Base-by-base conservation (phyloP, 2,113 vertebrate species). In the Myotis yumanensis region DNA sequence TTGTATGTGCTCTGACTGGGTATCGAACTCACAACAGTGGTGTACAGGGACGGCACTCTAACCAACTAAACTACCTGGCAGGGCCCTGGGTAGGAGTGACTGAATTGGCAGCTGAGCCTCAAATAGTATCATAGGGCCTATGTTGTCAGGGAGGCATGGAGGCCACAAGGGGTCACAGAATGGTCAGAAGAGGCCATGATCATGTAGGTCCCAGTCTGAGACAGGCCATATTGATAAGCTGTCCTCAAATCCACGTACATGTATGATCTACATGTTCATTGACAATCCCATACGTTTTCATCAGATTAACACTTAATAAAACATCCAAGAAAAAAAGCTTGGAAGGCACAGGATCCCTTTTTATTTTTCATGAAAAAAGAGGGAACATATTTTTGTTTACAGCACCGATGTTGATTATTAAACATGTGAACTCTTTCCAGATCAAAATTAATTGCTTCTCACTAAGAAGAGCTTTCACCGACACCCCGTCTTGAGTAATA, bases 391-490 rank as follows among this genome's bases (percentile, higher is more conserved):
- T 69, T 69, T 69, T 35, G 7, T 69, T 69, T 52, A 52, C 18
- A 62, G 25, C 59, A 77, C 30, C 32, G 6, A 52, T 52, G 75
- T 77, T n/a, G 30, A 77, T 22, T 77, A 51, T 52, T 3, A 77
- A 52, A 96, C 68, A 86, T 40, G 16, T 59, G 20, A 94, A 94
- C 17, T 73, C 93, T 96, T 90, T 79, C 81, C 48, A 59, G 77
- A 83, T 69, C 25, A 79, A 90, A 96, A 89, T 80, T 76, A 94
- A 97, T 75, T 80, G 43, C 59, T 23, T 95, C 17, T 95, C 73
- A 83, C 48, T 85, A 73, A 93, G 71, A 57, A 75, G 94, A 86
- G 69, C 82, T 89, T 66, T 95, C 79, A 72, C 5, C 40, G 51
- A 84, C 57, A 81, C 37, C 23, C 40, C 12, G 11, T 62, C 40